These are phyloP conservation scores for Alviniconcha marisindica DNA, from an alignment of 1,140 invertebrate species.

Conservation along the genomic window DNA sequence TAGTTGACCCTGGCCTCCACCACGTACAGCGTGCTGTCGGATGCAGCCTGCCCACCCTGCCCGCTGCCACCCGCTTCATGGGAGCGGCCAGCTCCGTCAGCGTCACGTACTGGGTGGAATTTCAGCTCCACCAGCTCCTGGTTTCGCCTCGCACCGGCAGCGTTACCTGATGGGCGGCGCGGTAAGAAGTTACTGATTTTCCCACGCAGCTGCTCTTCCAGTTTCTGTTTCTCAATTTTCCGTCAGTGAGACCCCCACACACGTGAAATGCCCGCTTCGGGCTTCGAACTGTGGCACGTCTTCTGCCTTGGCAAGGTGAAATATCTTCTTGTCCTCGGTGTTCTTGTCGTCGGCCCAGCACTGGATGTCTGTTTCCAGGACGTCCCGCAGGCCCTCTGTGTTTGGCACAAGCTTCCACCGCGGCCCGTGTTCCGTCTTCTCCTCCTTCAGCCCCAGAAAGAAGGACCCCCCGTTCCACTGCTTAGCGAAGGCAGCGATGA, in stretches of 20 bases:
- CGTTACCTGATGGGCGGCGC: neutral
- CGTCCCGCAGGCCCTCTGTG: neutral
- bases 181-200: neutral
- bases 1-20: conserved; percentile 4
- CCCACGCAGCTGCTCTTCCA: neutral
- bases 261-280: conserved; percentile 7
- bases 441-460: conserved; percentile 21
- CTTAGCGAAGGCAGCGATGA: conserved; percentile 25
- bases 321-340: neutral
- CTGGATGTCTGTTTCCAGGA: neutral
- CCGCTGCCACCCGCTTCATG: neutral
- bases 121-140: neutral
- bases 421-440: neutral
- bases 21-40: neutral
- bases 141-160: neutral
- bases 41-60: too few species aligned
- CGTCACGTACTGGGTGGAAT: neutral
- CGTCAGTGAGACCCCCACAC: neutral
- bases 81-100: neutral
- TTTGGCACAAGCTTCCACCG: conserved; percentile 14
- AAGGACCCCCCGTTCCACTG: conserved; percentile 19
- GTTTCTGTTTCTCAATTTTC: neutral
- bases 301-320: neutral
- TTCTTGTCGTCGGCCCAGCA: conserved; percentile 27
- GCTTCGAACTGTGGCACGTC: conserved; percentile 14